phyloP scores from a whole-genome alignment of 92 coral and sea anemone genomes.

The Nematostella vectensis region DNA sequence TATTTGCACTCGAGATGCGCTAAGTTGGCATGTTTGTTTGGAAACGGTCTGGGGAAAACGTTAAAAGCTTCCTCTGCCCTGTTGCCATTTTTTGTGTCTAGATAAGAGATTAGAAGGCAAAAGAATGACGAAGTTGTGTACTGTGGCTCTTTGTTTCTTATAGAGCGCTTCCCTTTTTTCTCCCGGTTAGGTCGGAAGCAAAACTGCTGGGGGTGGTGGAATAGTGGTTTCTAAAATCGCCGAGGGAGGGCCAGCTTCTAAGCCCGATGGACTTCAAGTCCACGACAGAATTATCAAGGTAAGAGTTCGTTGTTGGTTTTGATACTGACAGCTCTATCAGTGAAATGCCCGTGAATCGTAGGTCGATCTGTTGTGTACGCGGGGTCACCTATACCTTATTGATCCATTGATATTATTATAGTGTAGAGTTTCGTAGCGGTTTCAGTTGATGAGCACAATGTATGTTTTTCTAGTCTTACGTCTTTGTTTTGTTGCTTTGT shows the following conservation, averaged over 20 bases:
- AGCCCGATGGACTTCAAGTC: constrained; percentile 65
- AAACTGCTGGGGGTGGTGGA: constrained; percentile 64
- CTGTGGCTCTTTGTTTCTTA: constrained; percentile 33
- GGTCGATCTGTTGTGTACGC: constrained; percentile 5
- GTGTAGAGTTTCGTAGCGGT: constrained; percentile 19
- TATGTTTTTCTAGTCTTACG: constrained; percentile 26
- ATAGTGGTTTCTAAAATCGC: constrained; percentile 96
- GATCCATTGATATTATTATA: constrained; percentile 10
- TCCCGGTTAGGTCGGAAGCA: constrained; percentile 75
- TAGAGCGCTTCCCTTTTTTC: constrained; percentile 20
- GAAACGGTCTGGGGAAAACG: constrained; percentile 5
- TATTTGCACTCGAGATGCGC: constrained; percentile 12
- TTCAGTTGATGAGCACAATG: constrained; percentile 5
- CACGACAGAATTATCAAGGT: constrained; percentile 89
- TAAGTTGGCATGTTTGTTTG: constrained; percentile 4
- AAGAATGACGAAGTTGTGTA: constrained; percentile 15
- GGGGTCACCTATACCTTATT: constrained; percentile 20
- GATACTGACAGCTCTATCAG: not conserved
- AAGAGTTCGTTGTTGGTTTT: not conserved
- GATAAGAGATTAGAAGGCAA: constrained; percentile 34
- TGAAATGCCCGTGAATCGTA: not conserved
- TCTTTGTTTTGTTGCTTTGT: constrained; percentile 15
- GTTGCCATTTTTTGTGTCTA: constrained; percentile 31
- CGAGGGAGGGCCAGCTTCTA: constrained; percentile 96
- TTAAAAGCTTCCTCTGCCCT: constrained; percentile 26